Evolutionary conservation across 2,113 vertebrate species (phyloP).

Genomic region (Callipepla californica): DNA sequence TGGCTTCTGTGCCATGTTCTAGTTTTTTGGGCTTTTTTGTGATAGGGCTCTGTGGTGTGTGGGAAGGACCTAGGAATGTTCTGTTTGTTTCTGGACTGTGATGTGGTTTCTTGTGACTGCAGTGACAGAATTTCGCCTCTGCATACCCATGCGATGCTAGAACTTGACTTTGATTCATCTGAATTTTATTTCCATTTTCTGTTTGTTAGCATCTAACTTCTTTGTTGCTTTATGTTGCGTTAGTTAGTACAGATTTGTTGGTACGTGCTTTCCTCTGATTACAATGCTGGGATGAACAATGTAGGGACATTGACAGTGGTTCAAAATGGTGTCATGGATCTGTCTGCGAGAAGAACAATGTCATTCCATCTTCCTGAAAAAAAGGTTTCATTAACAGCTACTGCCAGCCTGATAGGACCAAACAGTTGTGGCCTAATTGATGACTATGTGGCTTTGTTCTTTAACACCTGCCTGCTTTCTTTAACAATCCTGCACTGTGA

Average conservation of each 20-base stretch:
- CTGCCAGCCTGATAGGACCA: not conserved
- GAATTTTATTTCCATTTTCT: not conserved
- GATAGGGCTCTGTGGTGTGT: not conserved
- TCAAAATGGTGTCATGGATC: not conserved
- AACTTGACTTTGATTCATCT: not conserved
- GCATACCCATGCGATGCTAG: not conserved
- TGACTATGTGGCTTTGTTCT: not conserved
- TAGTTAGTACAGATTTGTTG: not conserved
- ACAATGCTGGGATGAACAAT: not conserved
- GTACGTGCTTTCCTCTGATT: not conserved
- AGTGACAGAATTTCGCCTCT: not conserved
- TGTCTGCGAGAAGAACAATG: not conserved
- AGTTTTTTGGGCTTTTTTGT: not conserved
- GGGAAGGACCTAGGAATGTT: not conserved
- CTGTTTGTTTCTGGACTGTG: not conserved
- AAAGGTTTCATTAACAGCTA: not conserved
- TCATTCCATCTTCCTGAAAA: not conserved
- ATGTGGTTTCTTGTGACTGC: not conserved
- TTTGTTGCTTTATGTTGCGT: not conserved
- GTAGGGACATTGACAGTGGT: not conserved
- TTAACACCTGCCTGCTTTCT: not conserved
- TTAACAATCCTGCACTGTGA: not conserved
- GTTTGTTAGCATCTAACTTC: not conserved
- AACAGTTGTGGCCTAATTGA: not conserved
- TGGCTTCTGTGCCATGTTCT: not conserved